A percentile compares a stretch with the other conserved stretches of the same genome.
phyloP scores from a whole-genome alignment of 2,113 vertebrate species.

The Poecilia latipinna region DNA sequence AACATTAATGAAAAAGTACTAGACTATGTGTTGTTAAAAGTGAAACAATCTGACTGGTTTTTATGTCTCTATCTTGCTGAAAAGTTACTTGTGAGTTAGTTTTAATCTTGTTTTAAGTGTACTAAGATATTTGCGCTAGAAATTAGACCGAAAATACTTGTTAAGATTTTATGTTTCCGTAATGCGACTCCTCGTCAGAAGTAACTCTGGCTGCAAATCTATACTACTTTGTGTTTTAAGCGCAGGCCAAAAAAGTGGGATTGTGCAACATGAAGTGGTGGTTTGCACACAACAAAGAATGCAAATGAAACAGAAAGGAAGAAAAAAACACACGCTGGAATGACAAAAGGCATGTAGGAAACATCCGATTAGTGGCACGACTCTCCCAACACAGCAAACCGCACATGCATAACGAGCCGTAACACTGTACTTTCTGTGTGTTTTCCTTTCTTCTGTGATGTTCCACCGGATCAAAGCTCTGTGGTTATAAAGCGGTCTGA shows the following conservation, averaged over 20 bases:
- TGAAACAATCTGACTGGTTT: too few species aligned
- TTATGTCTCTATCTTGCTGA: too few species aligned
- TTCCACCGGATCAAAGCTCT: background rate
- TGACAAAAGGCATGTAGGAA: background rate
- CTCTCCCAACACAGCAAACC: background rate
- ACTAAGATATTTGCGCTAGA: too few species aligned
- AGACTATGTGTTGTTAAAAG: too few species aligned
- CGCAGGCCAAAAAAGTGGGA: background rate
- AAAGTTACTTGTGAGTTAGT: too few species aligned
- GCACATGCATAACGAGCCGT: background rate
- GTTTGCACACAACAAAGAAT: background rate
- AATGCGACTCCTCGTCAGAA: too few species aligned
- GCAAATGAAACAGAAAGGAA: background rate
- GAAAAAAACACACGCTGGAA: background rate
- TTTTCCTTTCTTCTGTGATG: background rate
- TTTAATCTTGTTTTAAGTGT: too few species aligned
- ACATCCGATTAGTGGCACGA: background rate
- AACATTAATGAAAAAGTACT: too few species aligned
- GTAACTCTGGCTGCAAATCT: slow-evolving; percentile 8
- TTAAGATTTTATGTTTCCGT: too few species aligned
- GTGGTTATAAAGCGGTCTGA: background rate
- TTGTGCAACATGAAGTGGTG: background rate
- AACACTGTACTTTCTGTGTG: background rate
- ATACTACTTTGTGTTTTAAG: background rate
- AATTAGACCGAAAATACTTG: too few species aligned